These are phyloP conservation scores for Actinia equina DNA, from an alignment of 64 coral and sea anemone genomes.

Conservation along the genomic window DNA sequence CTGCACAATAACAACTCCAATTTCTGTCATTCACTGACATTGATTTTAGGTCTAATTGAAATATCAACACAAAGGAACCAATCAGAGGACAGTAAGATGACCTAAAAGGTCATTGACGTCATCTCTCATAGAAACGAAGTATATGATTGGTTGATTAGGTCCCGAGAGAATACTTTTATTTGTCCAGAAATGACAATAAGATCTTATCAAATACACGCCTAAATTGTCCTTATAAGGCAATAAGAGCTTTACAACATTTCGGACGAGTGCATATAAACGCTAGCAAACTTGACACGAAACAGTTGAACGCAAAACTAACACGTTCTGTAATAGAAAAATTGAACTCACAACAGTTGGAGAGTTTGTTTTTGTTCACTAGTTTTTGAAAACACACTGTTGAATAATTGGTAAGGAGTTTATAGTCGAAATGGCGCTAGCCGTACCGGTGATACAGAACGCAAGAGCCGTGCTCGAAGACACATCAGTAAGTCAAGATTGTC, in stretches of 20 bases:
- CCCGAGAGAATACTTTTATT: conserved; percentile 38
- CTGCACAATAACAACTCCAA: conserved; percentile 10
- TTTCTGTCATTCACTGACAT: neutral
- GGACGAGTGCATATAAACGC: conserved; percentile 47
- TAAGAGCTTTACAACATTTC: neutral
- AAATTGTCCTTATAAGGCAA: conserved; percentile 66
- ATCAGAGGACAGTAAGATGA: conserved; percentile 2
- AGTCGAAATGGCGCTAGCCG: conserved; percentile 48
- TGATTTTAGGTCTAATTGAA: conserved; percentile 9
- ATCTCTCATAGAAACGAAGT: neutral
- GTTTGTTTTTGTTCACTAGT: neutral
- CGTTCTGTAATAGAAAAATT: neutral
- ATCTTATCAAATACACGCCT: conserved; percentile 66
- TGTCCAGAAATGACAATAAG: conserved; percentile 42
- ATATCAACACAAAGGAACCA: conserved; percentile 14
- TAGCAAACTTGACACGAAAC: neutral
- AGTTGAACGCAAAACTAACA: neutral
- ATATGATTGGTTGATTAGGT: conserved; percentile 38
- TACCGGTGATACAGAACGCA: conserved; percentile 64
- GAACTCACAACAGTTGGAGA: neutral
- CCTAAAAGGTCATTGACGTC: conserved; percentile 57
- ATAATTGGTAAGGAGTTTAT: conserved; percentile 26
- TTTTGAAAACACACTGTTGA: conserved; percentile 46
- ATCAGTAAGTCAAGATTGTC: neutral
- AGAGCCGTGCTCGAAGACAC: conserved; percentile 53